Conservation (phyloP, 2,888 invertebrate genomes). For the Ischnus inquisitorius region DNA sequence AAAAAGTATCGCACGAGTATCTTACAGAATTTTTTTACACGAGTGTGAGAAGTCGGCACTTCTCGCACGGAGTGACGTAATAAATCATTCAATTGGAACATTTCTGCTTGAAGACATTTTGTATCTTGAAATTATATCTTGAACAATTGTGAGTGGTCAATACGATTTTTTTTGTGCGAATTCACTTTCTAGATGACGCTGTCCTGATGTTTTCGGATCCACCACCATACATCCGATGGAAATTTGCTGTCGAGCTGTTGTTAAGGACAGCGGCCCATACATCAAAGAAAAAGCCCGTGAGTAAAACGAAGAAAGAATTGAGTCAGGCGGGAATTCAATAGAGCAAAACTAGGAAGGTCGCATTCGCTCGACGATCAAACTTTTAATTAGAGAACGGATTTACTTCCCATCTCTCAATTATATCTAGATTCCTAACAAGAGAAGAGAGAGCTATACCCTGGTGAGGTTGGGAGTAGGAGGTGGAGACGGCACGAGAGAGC, state of each 20-base stretch:
- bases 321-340: conserved; percentile 28
- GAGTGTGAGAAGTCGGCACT: too few species aligned
- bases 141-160: background rate
- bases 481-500: conserved; percentile 19
- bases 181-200: background rate
- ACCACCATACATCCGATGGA: background rate
- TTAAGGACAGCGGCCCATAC: background rate
- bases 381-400: conserved; percentile 69
- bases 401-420: conserved; percentile 67
- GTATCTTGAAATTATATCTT: background rate
- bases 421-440: conserved; percentile 61
- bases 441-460: conserved; percentile 26
- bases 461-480: background rate
- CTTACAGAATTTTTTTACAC: too few species aligned
- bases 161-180: background rate
- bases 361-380: conserved; percentile 62
- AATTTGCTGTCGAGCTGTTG: background rate
- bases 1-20: too few species aligned
- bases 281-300: conserved; percentile 1
- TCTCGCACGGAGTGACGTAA: too few species aligned
- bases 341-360: conserved; percentile 28
- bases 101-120: background rate
- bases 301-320: conserved; percentile 12
- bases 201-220: background rate
- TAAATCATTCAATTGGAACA: background rate